Base-by-base conservation (phyloP, 2,113 vertebrate genomes). In the Gymnarchus niloticus region DNA sequence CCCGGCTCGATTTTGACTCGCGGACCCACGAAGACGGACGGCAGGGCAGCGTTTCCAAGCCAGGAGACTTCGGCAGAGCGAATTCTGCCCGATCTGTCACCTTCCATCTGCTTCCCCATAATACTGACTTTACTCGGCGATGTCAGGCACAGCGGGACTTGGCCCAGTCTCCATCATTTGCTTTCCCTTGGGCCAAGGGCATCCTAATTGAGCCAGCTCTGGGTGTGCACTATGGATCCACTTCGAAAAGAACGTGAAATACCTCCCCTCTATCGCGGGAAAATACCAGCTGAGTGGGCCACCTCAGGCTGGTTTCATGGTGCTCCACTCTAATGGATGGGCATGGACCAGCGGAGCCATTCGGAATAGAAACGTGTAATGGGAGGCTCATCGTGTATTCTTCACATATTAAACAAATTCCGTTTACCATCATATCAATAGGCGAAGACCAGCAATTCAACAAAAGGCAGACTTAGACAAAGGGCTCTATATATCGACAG, bases 21-120 rank as follows among this genome's bases (percentile, higher is more conserved):
- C 87, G 89, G 90, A 91, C 88, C 88, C 41, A 87, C 86, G 59
- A 88, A 41, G 87, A 89, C 85, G 86, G 92, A 91, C 88, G 91
- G 88, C 90, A 91, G 91, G 92, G 90, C 90, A 92, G 90, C 85
- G 87, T 90, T 91, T 87, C 90, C 89, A 88, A 89, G 88, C 88
- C 89, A 89, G 88, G 88, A 85, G 88, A 90, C 88, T 91, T 87
- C 89, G 91, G 88, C 52, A 85, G 89, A 89, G 88, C 52, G 12
- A 85, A 9, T 85, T 49, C 83, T 84, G 86, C 85, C 51, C 81
- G 88, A 89, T 88, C 88, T 59, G 14, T 56, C 84, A 83, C 87
- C 88, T 87, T 92, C 92, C 94, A 93, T 94, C 94, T 94, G 94
- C 85, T 54, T 21, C 88, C 88, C 90, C 91, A 85, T 83, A 91